Evolutionary conservation across 2,888 invertebrate species (phyloP), one percentile per base, ranked within the genome.

Genomic region (Archaeoteleia sp.): DNA sequence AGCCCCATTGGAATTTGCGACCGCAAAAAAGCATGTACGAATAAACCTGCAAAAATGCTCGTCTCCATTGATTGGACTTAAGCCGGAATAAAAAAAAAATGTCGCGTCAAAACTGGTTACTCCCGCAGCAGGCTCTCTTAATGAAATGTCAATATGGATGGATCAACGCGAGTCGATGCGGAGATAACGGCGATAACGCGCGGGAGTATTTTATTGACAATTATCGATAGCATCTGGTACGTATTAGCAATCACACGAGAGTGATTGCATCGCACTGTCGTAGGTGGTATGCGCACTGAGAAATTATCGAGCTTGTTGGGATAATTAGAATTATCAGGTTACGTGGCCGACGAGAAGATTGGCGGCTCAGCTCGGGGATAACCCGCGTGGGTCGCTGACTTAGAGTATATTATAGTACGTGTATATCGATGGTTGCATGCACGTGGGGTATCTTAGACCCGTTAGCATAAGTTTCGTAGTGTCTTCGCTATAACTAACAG

Each of bases 291-390:
- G 63, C 39, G 17, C 40, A 34, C 39, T 70, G 62, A 63, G 74
- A 77, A 80, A 77, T 81, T 78, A 81, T 78, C 78, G 79, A 80
- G 71, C 75, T 78, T 71, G 74, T 76, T 74, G 73, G 72, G 75
- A 74, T 79, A 78, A 82, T 81, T 78, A 78, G 76, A 80, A 73
- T 79, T 75, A 79, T 77, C 76, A 77, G 74, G 73, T 78, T 77
- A 77, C 71, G 74, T 51, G 55, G 70, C 66, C 51, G 72, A 71
- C 57, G 55, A 74, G 77, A 74, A 78, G 73, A 78, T 78, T 76
- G 68, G 67, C 53, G 61, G 54, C 60, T 58, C 40, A 46, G 63
- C 65, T 62, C 46, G 66, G 61, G 72, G n/a, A 70, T 74, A 77
- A 74, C 71, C 76, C 60, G 68, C 62, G 76, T 68, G 30, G 49